Conservation (phyloP, 2,797 vertebrate genomes). For the Brachyalestes nurse region DNA sequence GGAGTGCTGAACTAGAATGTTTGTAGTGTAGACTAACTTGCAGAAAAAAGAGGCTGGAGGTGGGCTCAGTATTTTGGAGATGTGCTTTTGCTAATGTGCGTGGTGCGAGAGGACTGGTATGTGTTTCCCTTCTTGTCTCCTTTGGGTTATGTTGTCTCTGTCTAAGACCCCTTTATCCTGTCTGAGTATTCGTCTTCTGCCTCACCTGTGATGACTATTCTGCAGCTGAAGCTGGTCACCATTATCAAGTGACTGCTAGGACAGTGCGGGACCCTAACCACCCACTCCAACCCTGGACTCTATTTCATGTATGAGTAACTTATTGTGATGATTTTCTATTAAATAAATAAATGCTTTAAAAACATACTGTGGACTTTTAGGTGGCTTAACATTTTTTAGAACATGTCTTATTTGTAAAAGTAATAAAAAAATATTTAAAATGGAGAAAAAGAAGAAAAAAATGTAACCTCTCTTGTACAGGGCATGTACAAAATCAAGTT, state of each 20-base stretch:
- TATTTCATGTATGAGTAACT: slow-evolving; percentile 83
- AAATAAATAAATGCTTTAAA: slow-evolving; percentile 57
- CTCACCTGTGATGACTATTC: slow-evolving; percentile 62
- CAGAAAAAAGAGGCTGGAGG: slow-evolving; percentile 7
- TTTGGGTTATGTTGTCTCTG: slow-evolving; percentile 62
- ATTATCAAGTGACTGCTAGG: slow-evolving; percentile 52
- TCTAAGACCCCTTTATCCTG: slow-evolving; percentile 42
- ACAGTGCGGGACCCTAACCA: slow-evolving; percentile 64
- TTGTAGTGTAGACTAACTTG: slow-evolving; percentile 11
- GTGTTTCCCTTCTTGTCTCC: slow-evolving; percentile 70
- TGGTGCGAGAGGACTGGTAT: slow-evolving; percentile 65
- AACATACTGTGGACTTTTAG: slow-evolving; percentile 83
- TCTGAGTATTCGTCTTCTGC: slow-evolving; percentile 41
- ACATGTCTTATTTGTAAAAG: slow-evolving; percentile 92
- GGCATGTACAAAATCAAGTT: slow-evolving; percentile 85
- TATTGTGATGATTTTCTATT: slow-evolving; percentile 84
- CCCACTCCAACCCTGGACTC: slow-evolving; percentile 64
- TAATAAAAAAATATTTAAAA: slow-evolving; percentile 62
- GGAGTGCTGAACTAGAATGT: slow-evolving; percentile 38
- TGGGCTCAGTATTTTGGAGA: slow-evolving; percentile 43
- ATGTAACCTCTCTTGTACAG: slow-evolving; percentile 85
- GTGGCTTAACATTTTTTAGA: slow-evolving; percentile 91
- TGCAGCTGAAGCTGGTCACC: slow-evolving; percentile 68
- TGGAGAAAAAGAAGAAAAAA: slow-evolving; percentile 54
- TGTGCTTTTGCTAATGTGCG: slow-evolving; percentile 48